A percentile compares a stretch with the other conserved stretches of the same genome.
These are phyloP conservation scores for Bovichtus variegatus DNA, from an alignment of 2,797 vertebrate genomes.

Conservation along the genomic window DNA sequence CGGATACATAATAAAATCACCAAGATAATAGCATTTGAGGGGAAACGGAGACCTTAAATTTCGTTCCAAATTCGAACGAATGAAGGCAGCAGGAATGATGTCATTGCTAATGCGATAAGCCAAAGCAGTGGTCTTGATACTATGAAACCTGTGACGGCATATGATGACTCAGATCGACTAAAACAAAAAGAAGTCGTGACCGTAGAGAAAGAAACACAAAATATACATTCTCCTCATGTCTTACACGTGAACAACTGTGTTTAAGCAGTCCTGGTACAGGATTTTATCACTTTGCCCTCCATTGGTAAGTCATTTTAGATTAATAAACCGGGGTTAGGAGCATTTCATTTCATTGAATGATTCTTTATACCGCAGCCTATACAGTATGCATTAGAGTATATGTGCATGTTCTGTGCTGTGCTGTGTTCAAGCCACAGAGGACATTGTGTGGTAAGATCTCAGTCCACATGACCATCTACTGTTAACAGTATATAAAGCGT, in stretches of 20 bases:
- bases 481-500: slow-evolving; percentile 6
- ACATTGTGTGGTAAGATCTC: background rate
- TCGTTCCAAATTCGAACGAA: slow-evolving; percentile 59
- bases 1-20: slow-evolving; percentile 58
- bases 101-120: slow-evolving; percentile 63
- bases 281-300: background rate
- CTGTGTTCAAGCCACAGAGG: slow-evolving; percentile 16
- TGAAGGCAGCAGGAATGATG: slow-evolving; percentile 52
- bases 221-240: background rate
- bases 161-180: slow-evolving; percentile 48
- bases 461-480: background rate
- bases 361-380: slow-evolving; percentile 7
- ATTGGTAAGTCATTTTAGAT: slow-evolving; percentile 29
- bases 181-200: slow-evolving; percentile 15
- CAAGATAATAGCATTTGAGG: slow-evolving; percentile 64
- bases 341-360: slow-evolving; percentile 6
- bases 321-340: slow-evolving; percentile 7
- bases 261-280: background rate
- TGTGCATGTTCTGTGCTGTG: slow-evolving; percentile 20
- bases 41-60: slow-evolving; percentile 55
- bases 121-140: slow-evolving; percentile 32
- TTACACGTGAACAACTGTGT: slow-evolving; percentile 11
- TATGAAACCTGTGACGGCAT: slow-evolving; percentile 33
- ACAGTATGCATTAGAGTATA: slow-evolving; percentile 10
- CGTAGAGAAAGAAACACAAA: background rate